Percentiles rank a stretch among this genome's conserved stretches.
These are phyloP conservation scores for Nomada fucata DNA, from an alignment of 2,888 invertebrate genomes.

Conservation along the genomic window DNA sequence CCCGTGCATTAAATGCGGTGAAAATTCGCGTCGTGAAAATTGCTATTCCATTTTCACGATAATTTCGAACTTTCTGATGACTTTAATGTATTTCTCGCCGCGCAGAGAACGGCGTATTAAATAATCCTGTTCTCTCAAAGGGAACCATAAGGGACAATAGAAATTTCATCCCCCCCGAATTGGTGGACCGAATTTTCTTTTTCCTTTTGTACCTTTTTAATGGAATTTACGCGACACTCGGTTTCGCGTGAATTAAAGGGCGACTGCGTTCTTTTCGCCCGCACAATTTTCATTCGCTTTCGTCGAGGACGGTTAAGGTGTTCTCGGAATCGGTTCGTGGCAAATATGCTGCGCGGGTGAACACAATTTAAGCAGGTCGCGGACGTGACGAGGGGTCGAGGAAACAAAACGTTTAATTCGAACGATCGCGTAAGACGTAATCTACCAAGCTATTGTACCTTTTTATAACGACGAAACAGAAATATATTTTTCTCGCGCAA, in stretches of 20 bases:
- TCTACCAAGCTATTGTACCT: too few species aligned
- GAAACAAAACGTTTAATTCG: too few species aligned
- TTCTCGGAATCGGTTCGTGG: not conserved
- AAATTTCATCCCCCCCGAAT: not conserved
- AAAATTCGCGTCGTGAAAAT: constrained; percentile 7
- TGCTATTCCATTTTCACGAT: constrained; percentile 15
- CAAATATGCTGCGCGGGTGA: not conserved
- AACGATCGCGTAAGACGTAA: too few species aligned
- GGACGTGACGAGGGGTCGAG: too few species aligned
- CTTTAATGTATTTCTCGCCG: constrained; percentile 30
- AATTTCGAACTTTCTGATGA: constrained; percentile 45
- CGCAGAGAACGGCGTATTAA: constrained; percentile 3
- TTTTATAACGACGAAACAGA: too few species aligned
- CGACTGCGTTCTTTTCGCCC: not conserved
- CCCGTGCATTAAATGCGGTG: constrained; percentile 31
- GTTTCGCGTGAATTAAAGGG: not conserved
- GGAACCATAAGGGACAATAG: not conserved
- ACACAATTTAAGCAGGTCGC: too few species aligned
- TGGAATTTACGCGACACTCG: not conserved
- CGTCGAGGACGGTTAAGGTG: not conserved
- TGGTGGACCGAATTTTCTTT: not conserved
- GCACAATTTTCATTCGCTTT: not conserved
- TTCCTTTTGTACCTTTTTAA: not conserved
- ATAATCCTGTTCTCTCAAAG: constrained; percentile 3
- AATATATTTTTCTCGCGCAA: too few species aligned